These are phyloP conservation scores for Stegodyphus dumicola DNA, from an alignment of 1,140 invertebrate species.

Conservation along the genomic window DNA sequence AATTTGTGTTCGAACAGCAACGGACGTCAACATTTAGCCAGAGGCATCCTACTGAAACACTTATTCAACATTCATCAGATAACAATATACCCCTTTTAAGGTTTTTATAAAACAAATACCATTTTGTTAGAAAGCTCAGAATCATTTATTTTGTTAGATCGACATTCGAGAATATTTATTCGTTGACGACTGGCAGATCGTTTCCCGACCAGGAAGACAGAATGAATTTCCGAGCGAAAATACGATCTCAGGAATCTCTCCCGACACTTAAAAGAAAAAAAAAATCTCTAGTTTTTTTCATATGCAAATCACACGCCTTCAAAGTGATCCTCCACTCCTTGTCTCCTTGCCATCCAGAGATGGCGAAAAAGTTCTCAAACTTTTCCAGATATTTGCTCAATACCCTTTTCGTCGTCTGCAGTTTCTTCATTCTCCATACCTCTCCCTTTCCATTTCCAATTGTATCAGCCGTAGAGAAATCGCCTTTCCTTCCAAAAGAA, in stretches of 20 bases:
- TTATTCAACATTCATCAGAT: no score
- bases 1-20: no score
- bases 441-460: no score
- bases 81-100: no score
- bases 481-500: no score
- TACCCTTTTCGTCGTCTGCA: background rate
- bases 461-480: no score
- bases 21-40: no score
- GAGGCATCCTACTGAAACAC: no score
- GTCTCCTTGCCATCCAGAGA: background rate
- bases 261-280: background rate
- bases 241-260: background rate
- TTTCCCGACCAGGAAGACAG: background rate
- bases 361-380: background rate
- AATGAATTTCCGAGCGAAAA: conserved; percentile 3
- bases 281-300: background rate
- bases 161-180: background rate
- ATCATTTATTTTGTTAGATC: no score
- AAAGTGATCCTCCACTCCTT: background rate
- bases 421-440: no score
- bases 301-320: conserved; percentile 10
- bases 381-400: conserved; percentile 2
- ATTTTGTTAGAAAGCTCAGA: no score
- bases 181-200: background rate
- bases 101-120: no score